phyloP scores from a whole-genome alignment of 1,140 invertebrate species.

The Paraescarpia echinospica region DNA sequence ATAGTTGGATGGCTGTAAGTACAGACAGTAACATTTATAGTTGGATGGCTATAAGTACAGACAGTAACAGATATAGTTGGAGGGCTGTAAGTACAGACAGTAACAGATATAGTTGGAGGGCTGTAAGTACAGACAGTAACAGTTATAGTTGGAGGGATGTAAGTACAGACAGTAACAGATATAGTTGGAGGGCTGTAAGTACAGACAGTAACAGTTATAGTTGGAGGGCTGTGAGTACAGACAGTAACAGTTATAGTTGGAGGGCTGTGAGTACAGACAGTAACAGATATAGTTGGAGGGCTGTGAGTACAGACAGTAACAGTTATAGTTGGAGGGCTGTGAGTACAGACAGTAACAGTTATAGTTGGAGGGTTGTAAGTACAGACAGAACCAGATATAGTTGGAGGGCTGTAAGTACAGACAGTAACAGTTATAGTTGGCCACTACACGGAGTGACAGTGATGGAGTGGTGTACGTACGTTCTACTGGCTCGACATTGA shows the following conservation, averaged over 20 bases:
- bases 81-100: no score
- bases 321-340: neutral
- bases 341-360: neutral
- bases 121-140: neutral
- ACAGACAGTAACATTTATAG: no score
- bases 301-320: no score
- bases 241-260: no score
- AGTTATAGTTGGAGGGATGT: neutral
- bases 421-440: neutral
- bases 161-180: no score
- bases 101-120: neutral
- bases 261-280: neutral
- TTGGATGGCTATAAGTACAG: neutral
- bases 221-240: no score
- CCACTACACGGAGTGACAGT: neutral
- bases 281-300: neutral
- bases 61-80: neutral
- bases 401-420: neutral
- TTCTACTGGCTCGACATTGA: constrained; percentile 75
- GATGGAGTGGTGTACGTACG: neutral
- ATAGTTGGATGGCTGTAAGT: no score
- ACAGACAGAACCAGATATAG: neutral
- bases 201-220: neutral
- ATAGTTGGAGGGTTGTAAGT: neutral
- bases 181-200: neutral